Conservation (phyloP, 2,113 vertebrate species). For the Peromyscus californicus region DNA sequence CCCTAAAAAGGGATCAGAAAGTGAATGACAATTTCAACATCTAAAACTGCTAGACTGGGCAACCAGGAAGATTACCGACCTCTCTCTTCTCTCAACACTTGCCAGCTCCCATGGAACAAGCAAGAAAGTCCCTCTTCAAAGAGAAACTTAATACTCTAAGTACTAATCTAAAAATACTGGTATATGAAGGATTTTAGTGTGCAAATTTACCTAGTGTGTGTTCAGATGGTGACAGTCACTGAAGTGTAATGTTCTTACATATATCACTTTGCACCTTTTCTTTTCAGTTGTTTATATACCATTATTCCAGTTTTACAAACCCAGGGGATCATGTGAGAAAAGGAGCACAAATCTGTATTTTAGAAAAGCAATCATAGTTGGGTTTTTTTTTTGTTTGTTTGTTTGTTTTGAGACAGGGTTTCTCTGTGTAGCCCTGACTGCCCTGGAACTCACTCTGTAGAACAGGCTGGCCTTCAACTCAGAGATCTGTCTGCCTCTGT, state of each 20-base stretch:
- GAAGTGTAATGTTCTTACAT: not conserved
- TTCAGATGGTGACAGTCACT: not conserved
- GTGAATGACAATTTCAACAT: constrained; percentile 51
- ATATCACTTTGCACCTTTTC: not conserved
- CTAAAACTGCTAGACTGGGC: constrained; percentile 22
- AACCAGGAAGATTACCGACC: constrained; percentile 12
- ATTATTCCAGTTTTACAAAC: constrained; percentile 44
- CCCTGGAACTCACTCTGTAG: not conserved
- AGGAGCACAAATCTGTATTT: not conserved
- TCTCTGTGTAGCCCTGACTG: not conserved
- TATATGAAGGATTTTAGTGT: not conserved
- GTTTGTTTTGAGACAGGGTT: not conserved
- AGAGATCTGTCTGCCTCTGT: not conserved
- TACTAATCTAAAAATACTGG: constrained; percentile 36
- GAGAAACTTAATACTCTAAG: not conserved
- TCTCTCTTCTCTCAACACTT: not conserved
- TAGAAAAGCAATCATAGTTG: constrained; percentile 31
- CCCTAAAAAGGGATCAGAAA: constrained; percentile 57
- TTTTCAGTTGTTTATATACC: constrained; percentile 20
- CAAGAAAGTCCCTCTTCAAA: not conserved
- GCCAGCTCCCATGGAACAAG: not conserved
- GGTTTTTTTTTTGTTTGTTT: not conserved
- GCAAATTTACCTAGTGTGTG: not conserved
- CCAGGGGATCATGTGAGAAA: not conserved
- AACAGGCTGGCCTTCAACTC: not conserved